Conservation (phyloP, 1,140 invertebrate species). For the Holcopasites calliopsidis region DNA sequence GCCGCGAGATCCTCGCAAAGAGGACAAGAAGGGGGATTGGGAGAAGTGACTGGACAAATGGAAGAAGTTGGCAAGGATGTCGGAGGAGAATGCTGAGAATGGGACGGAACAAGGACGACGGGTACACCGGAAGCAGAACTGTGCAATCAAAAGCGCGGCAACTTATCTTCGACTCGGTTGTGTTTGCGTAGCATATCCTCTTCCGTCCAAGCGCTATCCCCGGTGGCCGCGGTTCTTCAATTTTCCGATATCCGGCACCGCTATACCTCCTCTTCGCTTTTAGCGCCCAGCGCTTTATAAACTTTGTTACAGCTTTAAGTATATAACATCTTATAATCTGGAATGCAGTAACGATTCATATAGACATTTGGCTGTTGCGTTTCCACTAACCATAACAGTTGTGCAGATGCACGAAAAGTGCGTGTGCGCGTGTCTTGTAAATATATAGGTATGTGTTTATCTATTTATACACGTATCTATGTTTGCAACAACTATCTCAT, state of each 20-base stretch:
- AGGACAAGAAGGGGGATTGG: not conserved
- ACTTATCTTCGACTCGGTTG: not conserved
- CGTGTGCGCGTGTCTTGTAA: not conserved
- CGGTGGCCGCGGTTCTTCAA: not conserved
- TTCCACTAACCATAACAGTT: too few relatives aligned
- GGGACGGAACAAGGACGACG: not conserved
- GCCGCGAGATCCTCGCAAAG: not conserved
- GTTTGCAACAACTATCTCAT: constrained; percentile 17
- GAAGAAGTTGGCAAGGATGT: not conserved
- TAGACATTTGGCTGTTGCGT: constrained; percentile 13
- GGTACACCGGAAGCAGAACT: not conserved
- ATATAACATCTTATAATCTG: constrained; percentile 53
- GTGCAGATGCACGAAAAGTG: too few relatives aligned
- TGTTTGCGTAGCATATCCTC: not conserved
- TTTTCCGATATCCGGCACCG: not conserved
- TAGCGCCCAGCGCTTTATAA: constrained; percentile 6
- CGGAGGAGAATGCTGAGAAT: too few relatives aligned
- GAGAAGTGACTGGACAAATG: not conserved
- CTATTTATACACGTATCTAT: constrained; percentile 14
- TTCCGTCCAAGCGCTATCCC: not conserved
- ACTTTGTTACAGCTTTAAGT: constrained; percentile 48
- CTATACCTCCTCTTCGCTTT: not conserved
- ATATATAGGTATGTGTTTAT: not conserved
- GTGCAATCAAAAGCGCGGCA: not conserved
- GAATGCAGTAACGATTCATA: constrained; percentile 37